Percentiles rank a stretch among this genome's conserved stretches.
phyloP scores from a whole-genome alignment of 92 coral and sea anemone species.

The Zoanthus gigantus region DNA sequence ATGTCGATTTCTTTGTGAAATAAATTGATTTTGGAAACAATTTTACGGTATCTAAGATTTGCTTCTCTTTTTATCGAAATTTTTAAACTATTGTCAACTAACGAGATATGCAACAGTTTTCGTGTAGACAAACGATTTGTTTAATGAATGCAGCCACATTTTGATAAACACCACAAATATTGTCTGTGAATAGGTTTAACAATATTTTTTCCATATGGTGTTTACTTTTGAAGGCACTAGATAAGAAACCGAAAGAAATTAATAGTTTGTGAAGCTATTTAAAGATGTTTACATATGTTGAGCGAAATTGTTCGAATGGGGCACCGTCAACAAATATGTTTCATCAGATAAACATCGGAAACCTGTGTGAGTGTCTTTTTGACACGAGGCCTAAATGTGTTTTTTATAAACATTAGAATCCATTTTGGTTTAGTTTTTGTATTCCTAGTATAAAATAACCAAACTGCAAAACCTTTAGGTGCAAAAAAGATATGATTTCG shows the following conservation, averaged over 20 bases:
- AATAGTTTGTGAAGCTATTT: neutral
- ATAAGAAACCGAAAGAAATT: neutral
- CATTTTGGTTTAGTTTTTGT: neutral
- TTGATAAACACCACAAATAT: neutral
- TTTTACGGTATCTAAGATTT: no score
- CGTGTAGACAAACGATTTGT: neutral
- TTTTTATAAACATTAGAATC: neutral
- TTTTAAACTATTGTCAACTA: neutral
- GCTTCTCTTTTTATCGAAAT: no score
- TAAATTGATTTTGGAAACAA: no score
- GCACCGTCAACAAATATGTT: neutral
- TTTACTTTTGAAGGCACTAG: neutral
- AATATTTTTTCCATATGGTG: neutral
- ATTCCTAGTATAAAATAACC: neutral
- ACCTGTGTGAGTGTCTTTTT: neutral
- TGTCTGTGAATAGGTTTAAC: neutral
- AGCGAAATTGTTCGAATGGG: neutral
- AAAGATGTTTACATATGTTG: neutral
- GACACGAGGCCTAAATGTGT: neutral
- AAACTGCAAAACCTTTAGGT: neutral
- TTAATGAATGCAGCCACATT: neutral
- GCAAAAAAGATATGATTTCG: neutral
- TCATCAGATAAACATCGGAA: constrained; percentile 34
- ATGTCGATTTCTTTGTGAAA: no score
- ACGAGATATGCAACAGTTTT: neutral